Percentiles rank a stretch among this genome's conserved stretches.
These are phyloP conservation scores for Todiramphus saurophagus DNA, from an alignment of 2,113 vertebrate species.

Conservation along the genomic window DNA sequence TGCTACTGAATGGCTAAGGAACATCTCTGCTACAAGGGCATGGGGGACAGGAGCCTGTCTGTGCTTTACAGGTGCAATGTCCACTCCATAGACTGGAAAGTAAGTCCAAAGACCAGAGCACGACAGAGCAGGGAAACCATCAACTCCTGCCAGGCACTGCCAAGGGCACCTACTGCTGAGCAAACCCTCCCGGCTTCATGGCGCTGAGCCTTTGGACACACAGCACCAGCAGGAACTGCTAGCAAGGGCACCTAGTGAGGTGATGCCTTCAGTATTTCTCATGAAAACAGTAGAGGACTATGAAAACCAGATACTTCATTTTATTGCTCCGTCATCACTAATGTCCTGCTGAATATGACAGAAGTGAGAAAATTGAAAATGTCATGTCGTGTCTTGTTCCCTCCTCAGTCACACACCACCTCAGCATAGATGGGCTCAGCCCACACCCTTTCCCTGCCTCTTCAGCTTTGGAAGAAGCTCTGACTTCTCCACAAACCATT, in stretches of 20 bases:
- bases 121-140: background rate
- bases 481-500: background rate
- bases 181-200: accelerated
- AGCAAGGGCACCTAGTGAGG: background rate
- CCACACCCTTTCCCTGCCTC: background rate
- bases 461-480: background rate
- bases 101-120: background rate
- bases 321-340: background rate
- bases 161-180: background rate
- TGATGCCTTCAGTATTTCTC: background rate
- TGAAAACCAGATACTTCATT: background rate
- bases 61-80: background rate
- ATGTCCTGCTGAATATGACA: background rate
- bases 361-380: background rate
- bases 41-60: background rate
- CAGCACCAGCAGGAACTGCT: background rate
- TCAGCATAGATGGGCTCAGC: background rate
- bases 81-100: background rate
- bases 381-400: background rate
- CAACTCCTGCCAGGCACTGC: too few relatives aligned
- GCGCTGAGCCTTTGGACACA: background rate
- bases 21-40: background rate
- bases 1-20: background rate
- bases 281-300: background rate
- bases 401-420: accelerated